Conservation (phyloP, 2,888 invertebrate species). For the Nematopogon swammerdamellus region DNA sequence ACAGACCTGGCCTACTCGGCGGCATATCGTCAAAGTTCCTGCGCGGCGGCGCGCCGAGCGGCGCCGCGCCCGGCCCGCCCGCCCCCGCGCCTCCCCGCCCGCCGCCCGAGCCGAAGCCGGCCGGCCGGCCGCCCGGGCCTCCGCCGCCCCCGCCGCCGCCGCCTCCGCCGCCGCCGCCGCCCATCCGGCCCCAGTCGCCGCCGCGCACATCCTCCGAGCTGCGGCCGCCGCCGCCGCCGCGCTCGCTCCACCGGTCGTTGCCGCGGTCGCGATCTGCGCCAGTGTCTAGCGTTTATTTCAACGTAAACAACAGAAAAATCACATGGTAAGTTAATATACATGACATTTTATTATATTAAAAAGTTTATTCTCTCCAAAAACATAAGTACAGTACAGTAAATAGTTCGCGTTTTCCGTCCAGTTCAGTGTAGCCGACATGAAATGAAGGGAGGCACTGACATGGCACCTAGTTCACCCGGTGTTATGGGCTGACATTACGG, state of each 20-base stretch:
- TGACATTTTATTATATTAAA: too few species aligned
- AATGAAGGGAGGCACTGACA: too few species aligned
- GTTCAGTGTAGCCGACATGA: too few species aligned
- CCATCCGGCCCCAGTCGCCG: conserved; percentile 44
- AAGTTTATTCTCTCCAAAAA: too few species aligned
- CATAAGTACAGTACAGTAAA: too few species aligned
- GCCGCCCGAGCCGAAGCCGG: conserved; percentile 19
- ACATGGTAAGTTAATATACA: too few species aligned
- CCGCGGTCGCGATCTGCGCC: conserved; percentile 18
- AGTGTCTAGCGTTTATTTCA: too few species aligned
- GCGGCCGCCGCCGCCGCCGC: conserved; percentile 35
- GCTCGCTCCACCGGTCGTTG: conserved; percentile 12
- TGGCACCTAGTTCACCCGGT: too few species aligned
- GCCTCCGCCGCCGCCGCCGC: conserved; percentile 25
- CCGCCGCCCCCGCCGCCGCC: conserved; percentile 46
- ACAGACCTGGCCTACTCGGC: conserved; percentile 31
- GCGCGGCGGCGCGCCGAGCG: conserved; percentile 14
- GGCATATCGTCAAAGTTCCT: conserved; percentile 40
- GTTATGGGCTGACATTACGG: too few species aligned
- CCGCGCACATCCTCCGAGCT: conserved; percentile 35
- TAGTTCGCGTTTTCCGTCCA: too few species aligned
- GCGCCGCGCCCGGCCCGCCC: conserved; percentile 19
- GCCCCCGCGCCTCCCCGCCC: conserved; percentile 24
- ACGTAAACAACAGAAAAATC: too few species aligned
- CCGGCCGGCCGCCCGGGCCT: conserved; percentile 19